Conservation (phyloP, 2,113 vertebrate genomes). For the Jacana jacana region DNA sequence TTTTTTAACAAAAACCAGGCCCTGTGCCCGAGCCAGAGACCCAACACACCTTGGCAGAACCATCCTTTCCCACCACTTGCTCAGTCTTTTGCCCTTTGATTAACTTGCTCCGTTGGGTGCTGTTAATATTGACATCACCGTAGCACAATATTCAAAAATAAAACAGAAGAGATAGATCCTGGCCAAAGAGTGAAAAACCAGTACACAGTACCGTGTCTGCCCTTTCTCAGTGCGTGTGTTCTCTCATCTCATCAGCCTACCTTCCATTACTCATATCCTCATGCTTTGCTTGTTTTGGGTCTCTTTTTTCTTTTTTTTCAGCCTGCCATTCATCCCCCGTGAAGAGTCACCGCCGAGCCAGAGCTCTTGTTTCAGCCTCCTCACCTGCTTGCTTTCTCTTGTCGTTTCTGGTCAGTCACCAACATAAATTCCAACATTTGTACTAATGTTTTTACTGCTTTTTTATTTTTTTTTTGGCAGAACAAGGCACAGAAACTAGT, state of each 20-base stretch:
- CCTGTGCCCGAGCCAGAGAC: background rate
- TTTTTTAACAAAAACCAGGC: background rate
- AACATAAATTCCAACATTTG: background rate
- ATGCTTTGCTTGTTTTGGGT: background rate
- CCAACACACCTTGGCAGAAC: background rate
- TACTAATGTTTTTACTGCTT: background rate
- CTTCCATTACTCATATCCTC: background rate
- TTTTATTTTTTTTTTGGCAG: background rate
- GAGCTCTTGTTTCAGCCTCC: background rate
- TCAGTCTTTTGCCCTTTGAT: background rate
- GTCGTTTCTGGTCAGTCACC: background rate
- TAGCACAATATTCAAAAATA: background rate
- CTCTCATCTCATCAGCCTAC: background rate
- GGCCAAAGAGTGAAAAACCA: background rate
- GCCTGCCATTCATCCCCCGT: background rate
- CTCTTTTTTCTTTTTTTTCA: background rate
- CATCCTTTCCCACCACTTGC: background rate
- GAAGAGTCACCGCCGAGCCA: background rate
- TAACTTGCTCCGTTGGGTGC: background rate
- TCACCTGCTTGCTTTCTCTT: background rate
- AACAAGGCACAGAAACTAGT: background rate
- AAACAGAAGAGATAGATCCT: background rate
- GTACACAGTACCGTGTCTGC: background rate
- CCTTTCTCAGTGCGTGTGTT: background rate
- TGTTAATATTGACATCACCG: background rate